phyloP scores from a whole-genome alignment of 2,888 invertebrate species.

The Nemoura dubitans region DNA sequence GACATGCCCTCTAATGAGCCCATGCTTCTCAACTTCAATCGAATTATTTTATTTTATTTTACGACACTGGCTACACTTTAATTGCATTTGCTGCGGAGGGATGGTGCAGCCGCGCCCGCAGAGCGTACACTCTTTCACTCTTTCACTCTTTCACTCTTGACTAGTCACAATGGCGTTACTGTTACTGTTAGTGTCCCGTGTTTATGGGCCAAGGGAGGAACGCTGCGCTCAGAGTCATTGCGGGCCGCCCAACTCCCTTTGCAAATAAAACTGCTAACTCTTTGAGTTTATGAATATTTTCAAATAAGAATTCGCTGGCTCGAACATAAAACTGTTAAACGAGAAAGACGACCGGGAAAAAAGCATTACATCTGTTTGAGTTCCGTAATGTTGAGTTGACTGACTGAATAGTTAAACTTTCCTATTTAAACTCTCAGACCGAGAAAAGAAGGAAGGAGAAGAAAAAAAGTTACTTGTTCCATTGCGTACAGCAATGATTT shows the following conservation, averaged over 20 bases:
- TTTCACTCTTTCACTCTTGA: neutral
- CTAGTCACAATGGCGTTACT: neutral
- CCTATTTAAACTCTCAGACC: slow-evolving; percentile 7
- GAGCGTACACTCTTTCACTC: no score
- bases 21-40: neutral
- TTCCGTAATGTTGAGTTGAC: slow-evolving; percentile 7
- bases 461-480: neutral
- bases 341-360: neutral
- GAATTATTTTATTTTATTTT: no score
- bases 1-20: neutral
- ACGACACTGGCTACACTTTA: no score
- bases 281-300: slow-evolving; percentile 12
- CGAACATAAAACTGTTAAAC: neutral
- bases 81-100: neutral
- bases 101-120: neutral
- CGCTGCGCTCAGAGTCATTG: neutral
- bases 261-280: slow-evolving; percentile 7
- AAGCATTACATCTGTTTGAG: slow-evolving; percentile 12
- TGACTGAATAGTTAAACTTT: slow-evolving; percentile 12
- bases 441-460: neutral
- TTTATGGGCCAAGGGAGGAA: neutral
- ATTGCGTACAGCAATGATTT: slow-evolving; percentile 4
- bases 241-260: neutral
- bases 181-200: no score
- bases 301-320: neutral